These are phyloP conservation scores for Acanthosoma haemorrhoidale DNA, from an alignment of 2,888 invertebrate species.

Conservation along the genomic window DNA sequence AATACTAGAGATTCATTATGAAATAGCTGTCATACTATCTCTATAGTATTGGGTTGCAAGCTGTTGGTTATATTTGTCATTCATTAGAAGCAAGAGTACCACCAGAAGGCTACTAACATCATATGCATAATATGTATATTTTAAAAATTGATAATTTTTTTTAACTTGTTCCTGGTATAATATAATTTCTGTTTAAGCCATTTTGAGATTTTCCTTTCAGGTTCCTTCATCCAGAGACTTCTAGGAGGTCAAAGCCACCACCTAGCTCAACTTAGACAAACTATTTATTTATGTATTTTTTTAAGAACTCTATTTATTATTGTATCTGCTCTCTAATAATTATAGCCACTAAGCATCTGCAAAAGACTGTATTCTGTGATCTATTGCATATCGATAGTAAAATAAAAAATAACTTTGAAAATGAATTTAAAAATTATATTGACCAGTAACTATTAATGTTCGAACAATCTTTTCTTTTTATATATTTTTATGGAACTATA, in stretches of 20 bases:
- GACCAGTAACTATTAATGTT: too few species aligned
- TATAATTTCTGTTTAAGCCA: not conserved
- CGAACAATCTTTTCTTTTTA: too few species aligned
- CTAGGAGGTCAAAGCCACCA: conserved; percentile 19
- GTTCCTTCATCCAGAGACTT: conserved; percentile 58
- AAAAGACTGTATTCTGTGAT: conserved; percentile 10
- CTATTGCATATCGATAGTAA: too few species aligned
- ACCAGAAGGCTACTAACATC: too few species aligned
- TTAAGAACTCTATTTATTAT: not conserved
- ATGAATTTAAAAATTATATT: too few species aligned
- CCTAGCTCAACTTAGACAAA: not conserved
- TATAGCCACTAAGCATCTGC: not conserved
- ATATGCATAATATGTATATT: not conserved
- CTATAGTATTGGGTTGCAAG: too few species aligned
- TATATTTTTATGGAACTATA: too few species aligned
- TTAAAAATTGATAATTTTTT: not conserved
- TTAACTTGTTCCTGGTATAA: not conserved
- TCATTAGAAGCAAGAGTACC: too few species aligned
- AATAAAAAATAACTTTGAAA: too few species aligned
- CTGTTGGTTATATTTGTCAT: too few species aligned
- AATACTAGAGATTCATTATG: too few species aligned
- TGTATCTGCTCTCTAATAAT: conserved; percentile 4
- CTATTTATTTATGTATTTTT: not conserved
- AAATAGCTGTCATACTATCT: too few species aligned
- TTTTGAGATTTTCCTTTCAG: conserved; percentile 37